A percentile compares a stretch with the other conserved stretches of the same genome.
Conservation (phyloP, 1,140 invertebrate genomes). For the Pseudomyrmex concolor region DNA sequence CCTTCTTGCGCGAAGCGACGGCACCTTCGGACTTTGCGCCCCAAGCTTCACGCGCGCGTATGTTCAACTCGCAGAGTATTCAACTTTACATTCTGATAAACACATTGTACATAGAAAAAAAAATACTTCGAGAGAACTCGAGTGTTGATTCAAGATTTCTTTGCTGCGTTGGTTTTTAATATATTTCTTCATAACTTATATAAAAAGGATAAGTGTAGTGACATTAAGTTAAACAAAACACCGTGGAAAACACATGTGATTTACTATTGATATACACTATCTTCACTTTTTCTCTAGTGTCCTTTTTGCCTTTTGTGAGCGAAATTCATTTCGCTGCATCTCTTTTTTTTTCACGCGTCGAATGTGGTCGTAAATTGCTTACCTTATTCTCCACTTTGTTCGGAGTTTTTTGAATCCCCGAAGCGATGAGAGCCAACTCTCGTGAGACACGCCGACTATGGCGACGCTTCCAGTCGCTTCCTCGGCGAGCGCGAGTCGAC, state of each 20-base stretch:
- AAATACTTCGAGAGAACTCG: too few species aligned
- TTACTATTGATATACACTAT: not conserved
- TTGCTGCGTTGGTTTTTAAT: too few species aligned
- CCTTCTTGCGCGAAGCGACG: not conserved
- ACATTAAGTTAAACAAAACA: too few species aligned
- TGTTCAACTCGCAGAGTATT: not conserved
- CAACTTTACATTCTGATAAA: not conserved
- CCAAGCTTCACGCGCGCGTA: not conserved
- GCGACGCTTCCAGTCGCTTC: constrained; percentile 41
- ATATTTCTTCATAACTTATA: too few species aligned
- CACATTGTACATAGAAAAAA: too few species aligned
- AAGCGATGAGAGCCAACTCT: constrained; percentile 11
- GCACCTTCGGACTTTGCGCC: too few species aligned
- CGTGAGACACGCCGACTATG: constrained; percentile 44
- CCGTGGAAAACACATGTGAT: too few species aligned
- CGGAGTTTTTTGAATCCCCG: constrained; percentile 12
- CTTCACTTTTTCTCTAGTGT: constrained; percentile 11
- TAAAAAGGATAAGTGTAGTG: too few species aligned
- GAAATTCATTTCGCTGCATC: not conserved
- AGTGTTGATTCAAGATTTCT: too few species aligned
- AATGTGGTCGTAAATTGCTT: constrained; percentile 60
- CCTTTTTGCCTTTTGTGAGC: not conserved
- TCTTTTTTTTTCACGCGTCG: constrained; percentile 19
- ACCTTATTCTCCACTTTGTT: constrained; percentile 27
- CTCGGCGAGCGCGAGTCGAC: not conserved